Base-by-base conservation (phyloP, 2,888 invertebrate species). In the Iselma pallidipennis region DNA sequence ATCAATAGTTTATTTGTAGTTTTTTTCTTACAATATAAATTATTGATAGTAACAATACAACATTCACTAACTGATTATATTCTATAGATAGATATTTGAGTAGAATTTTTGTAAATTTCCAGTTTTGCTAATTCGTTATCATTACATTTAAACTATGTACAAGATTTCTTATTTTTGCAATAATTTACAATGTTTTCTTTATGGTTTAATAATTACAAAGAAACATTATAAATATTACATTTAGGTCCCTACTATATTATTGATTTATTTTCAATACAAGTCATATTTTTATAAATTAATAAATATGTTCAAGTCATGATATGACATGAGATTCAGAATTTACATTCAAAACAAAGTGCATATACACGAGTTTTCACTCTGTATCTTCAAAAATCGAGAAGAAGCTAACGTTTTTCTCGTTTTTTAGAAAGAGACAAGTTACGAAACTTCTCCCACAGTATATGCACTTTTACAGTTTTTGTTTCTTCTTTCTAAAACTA, bases 11-110 rank as follows among this genome's bases (percentile, higher is more conserved):
- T 2, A n/a, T n/a, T n/a, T n/a, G n/a, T n/a, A n/a, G n/a, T 2
- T 7, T 37, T 37, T 6, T 37, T 31, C 2, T 31, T 2, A 19
- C 31, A 31, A 54, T 54, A 31, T 26, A 31, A 59, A 21, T 19
- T 45, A 57, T 31, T n/a, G 19, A 37, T 37, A 51, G 49, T 49
- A 37, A 49, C 45, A 51, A 16, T 31, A 16, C 28, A 49, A 62
- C 62, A 62, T 62, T 62, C 26, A 62, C 62, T 62, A 62, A 49
- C 53, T 23, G 57, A 50, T 57, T 61, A 61, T 37, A 59, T 49
- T 42, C 55, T 50, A 49, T 59, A 16, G 54, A 49, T 23, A 23
- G 54, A 54, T 28, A 49, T 50, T 55, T 33, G 45, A 42, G 12
- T 29, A 55, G 49, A 49, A 49, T 53, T 53, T 49, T 50, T 45